These are phyloP conservation scores for Drosophila formosana DNA, from an alignment of 2,888 invertebrate genomes.

Conservation along the genomic window DNA sequence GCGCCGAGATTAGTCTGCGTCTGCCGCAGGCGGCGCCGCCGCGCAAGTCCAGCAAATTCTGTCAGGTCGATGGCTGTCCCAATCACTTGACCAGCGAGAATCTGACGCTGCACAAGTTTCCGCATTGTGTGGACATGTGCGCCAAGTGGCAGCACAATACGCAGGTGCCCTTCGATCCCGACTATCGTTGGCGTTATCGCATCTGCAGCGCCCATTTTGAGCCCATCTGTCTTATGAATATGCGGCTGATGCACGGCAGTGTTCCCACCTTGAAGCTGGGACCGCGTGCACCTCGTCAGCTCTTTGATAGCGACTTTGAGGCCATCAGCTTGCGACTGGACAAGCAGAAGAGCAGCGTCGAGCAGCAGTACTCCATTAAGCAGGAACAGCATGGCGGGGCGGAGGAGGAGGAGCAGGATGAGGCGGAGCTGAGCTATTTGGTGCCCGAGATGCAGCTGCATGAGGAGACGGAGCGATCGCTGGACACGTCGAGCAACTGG, in stretches of 20 bases:
- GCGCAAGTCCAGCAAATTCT: slow-evolving; percentile 69
- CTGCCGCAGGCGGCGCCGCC: slow-evolving; percentile 54
- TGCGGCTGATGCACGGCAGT: slow-evolving; percentile 68
- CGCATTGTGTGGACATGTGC: slow-evolving; percentile 61
- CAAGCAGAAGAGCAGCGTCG: slow-evolving; percentile 28
- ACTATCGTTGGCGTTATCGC: slow-evolving; percentile 75
- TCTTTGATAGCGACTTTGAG: slow-evolving; percentile 67
- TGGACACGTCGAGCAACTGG: slow-evolving; percentile 26
- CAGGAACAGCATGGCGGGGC: slow-evolving; percentile 4
- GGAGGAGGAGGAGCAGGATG: slow-evolving; percentile 26
- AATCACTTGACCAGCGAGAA: slow-evolving; percentile 65
- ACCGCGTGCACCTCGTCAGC: slow-evolving; percentile 48
- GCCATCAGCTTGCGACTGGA: slow-evolving; percentile 46
- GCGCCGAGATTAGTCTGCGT: slow-evolving; percentile 21
- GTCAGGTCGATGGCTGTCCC: slow-evolving; percentile 68
- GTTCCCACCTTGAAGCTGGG: slow-evolving; percentile 75
- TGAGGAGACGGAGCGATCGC: slow-evolving; percentile 33
- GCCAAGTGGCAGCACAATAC: slow-evolving; percentile 75
- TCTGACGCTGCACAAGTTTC: slow-evolving; percentile 74
- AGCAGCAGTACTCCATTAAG: slow-evolving; percentile 1
- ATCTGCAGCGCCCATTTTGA: slow-evolving; percentile 79
- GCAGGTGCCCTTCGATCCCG: slow-evolving; percentile 68
- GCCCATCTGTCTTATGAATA: slow-evolving; percentile 61
- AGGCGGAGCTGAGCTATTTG: slow-evolving; percentile 23
- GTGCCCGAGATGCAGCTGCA: slow-evolving; percentile 54